A percentile compares a stretch with the other conserved stretches of the same genome.
These are phyloP conservation scores for Muschampia plurimacula DNA, from an alignment of 2,888 invertebrate species.

Conservation along the genomic window DNA sequence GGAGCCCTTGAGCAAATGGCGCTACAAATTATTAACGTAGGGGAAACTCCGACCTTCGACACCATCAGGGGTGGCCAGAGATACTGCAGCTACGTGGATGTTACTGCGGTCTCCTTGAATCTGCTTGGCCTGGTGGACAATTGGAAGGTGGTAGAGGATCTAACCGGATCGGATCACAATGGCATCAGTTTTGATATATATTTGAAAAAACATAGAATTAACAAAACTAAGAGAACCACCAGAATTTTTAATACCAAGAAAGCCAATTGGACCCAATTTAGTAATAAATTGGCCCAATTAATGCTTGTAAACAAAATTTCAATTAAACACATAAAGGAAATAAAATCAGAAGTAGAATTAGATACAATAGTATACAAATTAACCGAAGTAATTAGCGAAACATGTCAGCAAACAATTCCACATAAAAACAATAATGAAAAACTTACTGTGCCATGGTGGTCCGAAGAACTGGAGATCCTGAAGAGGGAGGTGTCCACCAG, in stretches of 20 bases:
- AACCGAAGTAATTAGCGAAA: background rate
- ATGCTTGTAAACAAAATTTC: background rate
- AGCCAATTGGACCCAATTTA: constrained; percentile 26
- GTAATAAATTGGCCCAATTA: constrained; percentile 16
- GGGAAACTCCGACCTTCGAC: background rate
- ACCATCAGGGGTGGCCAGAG: background rate
- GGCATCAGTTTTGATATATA: constrained; percentile 24
- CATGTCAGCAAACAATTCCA: background rate
- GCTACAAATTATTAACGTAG: constrained; percentile 8
- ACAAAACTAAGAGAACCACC: constrained; percentile 3
- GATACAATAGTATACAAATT: background rate
- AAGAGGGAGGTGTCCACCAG: background rate
- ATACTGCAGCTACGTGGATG: constrained; percentile 37
- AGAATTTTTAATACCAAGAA: constrained; percentile 26
- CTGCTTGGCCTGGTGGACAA: constrained; percentile 24
- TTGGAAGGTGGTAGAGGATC: constrained; percentile 36
- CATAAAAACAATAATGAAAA: background rate
- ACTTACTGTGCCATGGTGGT: constrained; percentile 8
- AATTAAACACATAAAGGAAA: background rate
- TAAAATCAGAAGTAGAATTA: background rate
- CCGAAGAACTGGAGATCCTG: background rate
- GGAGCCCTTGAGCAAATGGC: constrained; percentile 20
- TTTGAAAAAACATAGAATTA: background rate
- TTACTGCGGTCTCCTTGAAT: constrained; percentile 35
- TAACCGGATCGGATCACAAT: constrained; percentile 43